phyloP scores from a whole-genome alignment of 2,888 invertebrate genomes.

The Catocala nupta region DNA sequence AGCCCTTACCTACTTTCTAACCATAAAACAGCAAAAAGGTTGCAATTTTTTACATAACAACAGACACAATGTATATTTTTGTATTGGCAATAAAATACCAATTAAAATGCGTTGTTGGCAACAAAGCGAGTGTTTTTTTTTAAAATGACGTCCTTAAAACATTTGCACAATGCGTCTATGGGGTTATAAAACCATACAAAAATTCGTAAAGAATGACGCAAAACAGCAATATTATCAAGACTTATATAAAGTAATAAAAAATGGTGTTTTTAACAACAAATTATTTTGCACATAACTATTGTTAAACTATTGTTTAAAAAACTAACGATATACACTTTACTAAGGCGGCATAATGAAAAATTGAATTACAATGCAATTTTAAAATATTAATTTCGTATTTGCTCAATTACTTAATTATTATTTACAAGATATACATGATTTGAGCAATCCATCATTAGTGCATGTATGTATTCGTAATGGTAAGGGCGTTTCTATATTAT shows the following conservation, averaged over 20 bases:
- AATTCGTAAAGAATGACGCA: slow-evolving; percentile 43
- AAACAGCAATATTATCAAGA: slow-evolving; percentile 28
- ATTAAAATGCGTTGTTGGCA: slow-evolving; percentile 49
- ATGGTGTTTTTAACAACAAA: background rate
- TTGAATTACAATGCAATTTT: too few relatives aligned
- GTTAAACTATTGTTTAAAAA: background rate
- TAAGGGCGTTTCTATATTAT: too few relatives aligned
- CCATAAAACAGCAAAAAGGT: slow-evolving; percentile 60
- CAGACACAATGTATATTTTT: slow-evolving; percentile 42
- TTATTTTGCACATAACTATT: slow-evolving; percentile 3
- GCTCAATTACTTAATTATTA: too few relatives aligned
- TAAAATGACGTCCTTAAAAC: slow-evolving; percentile 48
- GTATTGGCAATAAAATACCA: slow-evolving; percentile 50
- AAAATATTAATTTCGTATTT: too few relatives aligned
- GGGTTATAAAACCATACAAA: slow-evolving; percentile 59
- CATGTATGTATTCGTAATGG: too few relatives aligned
- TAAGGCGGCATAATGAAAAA: too few relatives aligned
- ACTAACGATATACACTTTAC: background rate
- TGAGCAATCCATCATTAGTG: too few relatives aligned
- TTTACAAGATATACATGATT: too few relatives aligned
- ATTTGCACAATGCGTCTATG: slow-evolving; percentile 58
- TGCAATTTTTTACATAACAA: slow-evolving; percentile 66
- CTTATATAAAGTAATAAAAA: background rate
- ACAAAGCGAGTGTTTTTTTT: slow-evolving; percentile 39
- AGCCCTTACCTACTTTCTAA: slow-evolving; percentile 68